These are phyloP conservation scores for Pseudobourletiella spinata DNA, from an alignment of 1,140 invertebrate genomes.

Conservation along the genomic window DNA sequence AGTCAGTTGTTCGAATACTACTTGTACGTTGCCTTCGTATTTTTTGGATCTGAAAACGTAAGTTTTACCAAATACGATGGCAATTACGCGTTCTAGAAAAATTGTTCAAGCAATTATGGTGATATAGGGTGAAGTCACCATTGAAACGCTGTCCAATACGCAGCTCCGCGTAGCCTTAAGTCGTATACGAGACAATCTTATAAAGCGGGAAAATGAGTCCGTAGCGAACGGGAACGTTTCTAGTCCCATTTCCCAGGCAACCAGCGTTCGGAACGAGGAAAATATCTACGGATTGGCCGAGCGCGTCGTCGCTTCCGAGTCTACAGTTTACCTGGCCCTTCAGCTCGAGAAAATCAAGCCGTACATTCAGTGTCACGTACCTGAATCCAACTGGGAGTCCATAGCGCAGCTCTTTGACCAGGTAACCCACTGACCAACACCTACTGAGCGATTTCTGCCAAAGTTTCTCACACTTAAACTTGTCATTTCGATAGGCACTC, in stretches of 20 bases:
- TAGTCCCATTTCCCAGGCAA: neutral
- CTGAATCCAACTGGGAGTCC: slow-evolving; percentile 27
- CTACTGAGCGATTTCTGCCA: no score
- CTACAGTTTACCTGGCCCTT: slow-evolving; percentile 50
- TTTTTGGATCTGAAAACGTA: slow-evolving; percentile 71
- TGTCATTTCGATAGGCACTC: slow-evolving; percentile 41
- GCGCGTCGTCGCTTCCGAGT: slow-evolving; percentile 83
- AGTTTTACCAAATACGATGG: slow-evolving; percentile 37
- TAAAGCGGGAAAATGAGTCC: slow-evolving; percentile 40
- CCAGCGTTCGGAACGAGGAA: slow-evolving; percentile 51
- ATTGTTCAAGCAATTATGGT: slow-evolving; percentile 18
- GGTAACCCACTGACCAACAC: neutral
- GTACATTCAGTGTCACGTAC: slow-evolving; percentile 42
- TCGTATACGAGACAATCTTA: slow-evolving; percentile 61
- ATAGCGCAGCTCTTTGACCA: slow-evolving; percentile 33
- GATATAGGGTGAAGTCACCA: slow-evolving; percentile 33
- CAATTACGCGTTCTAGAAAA: slow-evolving; percentile 14
- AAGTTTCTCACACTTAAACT: no score
- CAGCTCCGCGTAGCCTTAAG: slow-evolving; percentile 62
- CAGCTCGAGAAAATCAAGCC: slow-evolving; percentile 49
- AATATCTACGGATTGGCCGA: slow-evolving; percentile 71
- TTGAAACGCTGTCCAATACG: slow-evolving; percentile 36
- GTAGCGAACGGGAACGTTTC: slow-evolving; percentile 12
- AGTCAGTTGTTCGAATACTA: slow-evolving; percentile 94
- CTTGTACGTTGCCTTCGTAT: slow-evolving; percentile 78